These are phyloP conservation scores for Microcebus lehilahytsara DNA, from an alignment of 2,113 vertebrate species.

Conservation along the genomic window DNA sequence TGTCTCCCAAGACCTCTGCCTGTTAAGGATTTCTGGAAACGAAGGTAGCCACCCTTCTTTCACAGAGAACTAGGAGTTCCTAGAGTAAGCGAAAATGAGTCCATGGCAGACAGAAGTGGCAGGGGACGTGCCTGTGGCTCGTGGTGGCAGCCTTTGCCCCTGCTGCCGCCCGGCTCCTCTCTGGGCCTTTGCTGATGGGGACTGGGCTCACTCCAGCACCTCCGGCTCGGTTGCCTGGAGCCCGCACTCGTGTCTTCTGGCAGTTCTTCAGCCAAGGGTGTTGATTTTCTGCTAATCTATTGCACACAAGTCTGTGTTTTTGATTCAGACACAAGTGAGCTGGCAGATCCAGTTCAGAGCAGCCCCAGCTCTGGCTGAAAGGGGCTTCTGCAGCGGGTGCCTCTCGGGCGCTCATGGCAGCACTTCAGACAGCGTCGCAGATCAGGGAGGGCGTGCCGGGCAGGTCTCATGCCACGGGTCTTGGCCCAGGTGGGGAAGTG, in stretches of 20 bases:
- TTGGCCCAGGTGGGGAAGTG: background rate
- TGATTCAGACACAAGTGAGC: rapidly evolving
- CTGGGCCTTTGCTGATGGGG: background rate
- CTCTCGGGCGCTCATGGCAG: background rate
- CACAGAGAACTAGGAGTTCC: background rate
- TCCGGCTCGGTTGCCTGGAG: no score
- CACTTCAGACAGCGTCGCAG: background rate
- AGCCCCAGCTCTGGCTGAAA: rapidly evolving
- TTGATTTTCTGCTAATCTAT: background rate
- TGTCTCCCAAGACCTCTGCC: background rate
- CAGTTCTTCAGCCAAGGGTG: no score
- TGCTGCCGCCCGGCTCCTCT: background rate
- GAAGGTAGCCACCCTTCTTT: background rate
- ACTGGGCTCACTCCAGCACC: background rate
- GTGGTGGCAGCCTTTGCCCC: background rate
- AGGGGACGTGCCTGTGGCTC: background rate
- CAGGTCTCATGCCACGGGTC: rapidly evolving
- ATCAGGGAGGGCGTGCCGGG: background rate
- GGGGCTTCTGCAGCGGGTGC: no score
- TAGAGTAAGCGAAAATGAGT: background rate
- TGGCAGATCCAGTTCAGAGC: rapidly evolving
- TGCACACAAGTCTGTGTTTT: background rate
- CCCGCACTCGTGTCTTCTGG: background rate
- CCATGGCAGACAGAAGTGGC: background rate
- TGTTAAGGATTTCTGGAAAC: background rate